Percentiles rank a stretch among this genome's conserved stretches.
Conservation (phyloP, 2,888 invertebrate genomes). For the Ligdia adustata region DNA sequence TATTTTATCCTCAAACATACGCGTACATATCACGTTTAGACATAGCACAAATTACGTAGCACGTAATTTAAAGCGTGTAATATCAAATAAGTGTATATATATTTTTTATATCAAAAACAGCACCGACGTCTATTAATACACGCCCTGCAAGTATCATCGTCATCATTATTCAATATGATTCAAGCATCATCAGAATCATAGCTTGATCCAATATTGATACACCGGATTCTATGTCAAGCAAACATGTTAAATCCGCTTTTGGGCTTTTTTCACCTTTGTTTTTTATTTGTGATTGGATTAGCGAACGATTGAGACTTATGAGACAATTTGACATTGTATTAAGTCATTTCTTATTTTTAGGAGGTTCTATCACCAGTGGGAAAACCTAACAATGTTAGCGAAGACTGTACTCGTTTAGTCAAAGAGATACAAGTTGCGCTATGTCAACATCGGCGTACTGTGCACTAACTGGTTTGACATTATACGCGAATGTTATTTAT, state of each 20-base stretch:
- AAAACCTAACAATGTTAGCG: constrained; percentile 55
- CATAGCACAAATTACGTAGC: neutral
- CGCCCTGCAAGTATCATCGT: constrained; percentile 26
- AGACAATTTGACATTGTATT: constrained; percentile 74
- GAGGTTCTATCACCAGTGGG: constrained; percentile 56
- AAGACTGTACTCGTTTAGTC: constrained; percentile 40
- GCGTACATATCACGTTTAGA: no score
- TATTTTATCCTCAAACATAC: neutral
- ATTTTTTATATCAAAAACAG: constrained; percentile 7
- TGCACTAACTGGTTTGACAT: constrained; percentile 26
- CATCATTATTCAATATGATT: constrained; percentile 39
- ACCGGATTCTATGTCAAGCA: constrained; percentile 65
- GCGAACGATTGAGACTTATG: constrained; percentile 78
- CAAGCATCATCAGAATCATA: constrained; percentile 50
- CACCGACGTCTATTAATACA: constrained; percentile 20
- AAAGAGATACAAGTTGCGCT: constrained; percentile 21
- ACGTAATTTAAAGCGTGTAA: constrained; percentile 5
- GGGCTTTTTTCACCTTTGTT: constrained; percentile 61
- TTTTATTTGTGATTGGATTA: constrained; percentile 78
- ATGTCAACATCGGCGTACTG: constrained; percentile 28
- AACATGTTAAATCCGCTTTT: constrained; percentile 77
- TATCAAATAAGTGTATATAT: constrained; percentile 17
- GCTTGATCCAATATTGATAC: constrained; percentile 70
- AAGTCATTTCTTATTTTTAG: constrained; percentile 78
- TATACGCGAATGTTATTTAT: constrained; percentile 19